Evolutionary conservation across 2,113 vertebrate species (phyloP), one percentile per base, ranked within the genome.

Genomic region (Acrocephalus arundinaceus): DNA sequence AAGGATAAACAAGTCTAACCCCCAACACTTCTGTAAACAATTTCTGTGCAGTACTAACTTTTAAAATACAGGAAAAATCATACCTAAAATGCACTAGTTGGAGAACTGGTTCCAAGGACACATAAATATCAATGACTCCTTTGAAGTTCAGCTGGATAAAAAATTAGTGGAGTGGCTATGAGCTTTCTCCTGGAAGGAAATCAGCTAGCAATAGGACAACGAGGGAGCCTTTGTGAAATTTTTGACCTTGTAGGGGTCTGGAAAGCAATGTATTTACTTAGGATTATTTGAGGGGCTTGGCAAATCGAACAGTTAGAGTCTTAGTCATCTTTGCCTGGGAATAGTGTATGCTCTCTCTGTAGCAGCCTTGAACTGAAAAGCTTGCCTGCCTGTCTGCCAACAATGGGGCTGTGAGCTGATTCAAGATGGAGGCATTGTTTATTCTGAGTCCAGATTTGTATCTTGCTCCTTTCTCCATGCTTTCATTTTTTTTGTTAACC

Each of bases 191-290:
- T 93, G 86, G 76, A 87, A 93, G 45, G 45, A 87, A 96, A 74
- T 51, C 62, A 82, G 68, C 49, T 67, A 93, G 81, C 66, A 73
- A 63, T 54, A 51, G 84, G 84, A 82, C 73, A 91, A 13, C 0
- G 43, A 90, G 83, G 33, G 70, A 85, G 83, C 57, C 80, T 94
- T 51, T 95, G 87, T 77, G 71, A 81, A 91, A 83, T 78, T 81
- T 79, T 45, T 87, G 85, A 90, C 85, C 79, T 96, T 87, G 81
- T 85, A 67, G 70, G 31, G 45, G 24, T 87, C 89, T 96, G 91
- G 96, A 94, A 95, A 95, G 93, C 61, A 41, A 22, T 58, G 22
- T 95, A 82, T 96, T 96, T 90, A 83, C 71, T 91, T 85, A 89
- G 84, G 73, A 91, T 93, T 94, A 73, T 93, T 93, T n/a, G 71